These are phyloP conservation scores for Drosophila sechellia DNA, from an alignment of 1,140 invertebrate genomes.

Conservation along the genomic window DNA sequence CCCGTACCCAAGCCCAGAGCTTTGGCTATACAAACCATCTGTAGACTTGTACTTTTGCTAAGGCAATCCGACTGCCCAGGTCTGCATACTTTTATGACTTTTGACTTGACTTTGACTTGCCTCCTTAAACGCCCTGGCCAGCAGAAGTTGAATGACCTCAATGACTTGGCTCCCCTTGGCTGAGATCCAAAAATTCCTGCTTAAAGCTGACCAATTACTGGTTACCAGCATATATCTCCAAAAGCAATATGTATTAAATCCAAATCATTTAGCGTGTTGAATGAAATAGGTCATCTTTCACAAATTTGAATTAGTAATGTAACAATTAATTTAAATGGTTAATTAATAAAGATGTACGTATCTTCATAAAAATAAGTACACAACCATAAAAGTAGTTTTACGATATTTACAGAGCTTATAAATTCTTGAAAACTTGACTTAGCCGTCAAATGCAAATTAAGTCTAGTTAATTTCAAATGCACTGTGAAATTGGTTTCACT, in stretches of 20 bases:
- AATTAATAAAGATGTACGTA: too few species aligned
- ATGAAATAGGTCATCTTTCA: too few species aligned
- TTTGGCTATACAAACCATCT: constrained; percentile 39
- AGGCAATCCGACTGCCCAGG: constrained; percentile 42
- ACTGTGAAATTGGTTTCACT: not conserved
- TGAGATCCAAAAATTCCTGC: constrained; percentile 37
- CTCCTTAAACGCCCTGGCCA: constrained; percentile 43
- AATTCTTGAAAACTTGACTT: too few species aligned
- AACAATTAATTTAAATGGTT: not conserved
- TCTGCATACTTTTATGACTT: constrained; percentile 81
- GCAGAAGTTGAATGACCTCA: constrained; percentile 64
- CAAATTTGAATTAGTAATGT: too few species aligned
- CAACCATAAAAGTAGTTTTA: too few species aligned
- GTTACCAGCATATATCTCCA: not conserved
- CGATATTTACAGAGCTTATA: too few species aligned
- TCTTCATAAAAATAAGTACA: too few species aligned
- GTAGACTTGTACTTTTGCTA: constrained; percentile 55
- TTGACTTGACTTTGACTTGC: constrained; percentile 73
- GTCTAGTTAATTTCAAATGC: constrained; percentile 3
- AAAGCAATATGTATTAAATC: not conserved
- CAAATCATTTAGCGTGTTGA: not conserved
- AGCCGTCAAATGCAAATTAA: not conserved
- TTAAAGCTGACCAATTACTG: constrained; percentile 23
- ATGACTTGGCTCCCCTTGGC: constrained; percentile 39
- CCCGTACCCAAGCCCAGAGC: constrained; percentile 15